Base-by-base conservation (phyloP, 30 jellyfish, hydroid and myxozoan species). In the Aurelia aurita complex sp. Pacific region DNA sequence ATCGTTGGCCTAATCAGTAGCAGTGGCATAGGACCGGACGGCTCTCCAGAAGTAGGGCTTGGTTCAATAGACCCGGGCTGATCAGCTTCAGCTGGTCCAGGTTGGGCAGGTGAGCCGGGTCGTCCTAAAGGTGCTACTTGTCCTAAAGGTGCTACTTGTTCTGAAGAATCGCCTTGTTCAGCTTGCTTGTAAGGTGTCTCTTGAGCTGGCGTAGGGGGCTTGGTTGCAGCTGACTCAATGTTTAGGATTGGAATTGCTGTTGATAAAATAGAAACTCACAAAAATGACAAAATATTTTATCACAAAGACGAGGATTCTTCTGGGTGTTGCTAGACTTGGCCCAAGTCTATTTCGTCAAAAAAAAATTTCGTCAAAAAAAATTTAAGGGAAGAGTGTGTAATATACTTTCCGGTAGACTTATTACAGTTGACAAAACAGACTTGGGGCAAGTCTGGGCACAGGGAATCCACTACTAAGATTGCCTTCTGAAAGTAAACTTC, bases 141-240 rank as follows among this genome's bases (percentile, higher is more conserved):
- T 33, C 4, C 63, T 16, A 15, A 61, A 16, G 86, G 59, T 64
- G 52, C 69, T 6, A 19, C 32, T 8, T 17, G 73, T 33, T 15
- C 63, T 16, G 29, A 61, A 16, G 86, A 38, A 14, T n/a, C 64
- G 70, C 54, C 17, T 43, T 72, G 92, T 7, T 19, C 71, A 43
- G 60, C 80, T n/a, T 43, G 86, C 40, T 64, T 33, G 64, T 64
- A 70, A 5, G 60, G 29, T 29, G 72, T 62, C 14, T 64, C 81
- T 2, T 60, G 65, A 33, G 60, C 59, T 9, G 18, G 59, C 4
- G 89, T 3, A 16, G 76, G 83, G 29, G 76, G 60, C 29, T 67
- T 70, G 18, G 90, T 55, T 1, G 90, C 61, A 2, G 67, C 69
- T 1, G 83, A 61, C 4, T 69, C 83, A 19, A 81, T 81, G 76